Evolutionary conservation across 2,797 vertebrate species (phyloP).

Genomic region (Chromis chromis): DNA sequence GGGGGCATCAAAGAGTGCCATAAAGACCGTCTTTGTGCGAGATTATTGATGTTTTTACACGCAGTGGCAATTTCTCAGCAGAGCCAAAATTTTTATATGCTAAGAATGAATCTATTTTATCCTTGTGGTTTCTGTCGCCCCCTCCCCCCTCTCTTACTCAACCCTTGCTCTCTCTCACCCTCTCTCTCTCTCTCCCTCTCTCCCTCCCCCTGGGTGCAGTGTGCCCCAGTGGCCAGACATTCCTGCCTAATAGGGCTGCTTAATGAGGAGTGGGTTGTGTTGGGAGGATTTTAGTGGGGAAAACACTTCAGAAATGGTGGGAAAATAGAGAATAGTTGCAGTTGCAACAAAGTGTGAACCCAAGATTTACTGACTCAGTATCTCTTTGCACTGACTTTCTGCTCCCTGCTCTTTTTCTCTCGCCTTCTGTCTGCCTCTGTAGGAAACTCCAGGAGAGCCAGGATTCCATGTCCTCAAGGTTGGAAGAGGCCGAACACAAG

Average conservation of each 20-base stretch:
- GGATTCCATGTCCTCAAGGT: constrained; percentile 93
- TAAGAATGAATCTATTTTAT: constrained; percentile 83
- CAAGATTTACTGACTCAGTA: constrained; percentile 68
- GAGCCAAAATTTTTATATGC: constrained; percentile 81
- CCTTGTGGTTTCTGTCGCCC: constrained; percentile 75
- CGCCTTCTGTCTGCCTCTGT: constrained; percentile 47
- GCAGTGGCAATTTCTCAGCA: constrained; percentile 78
- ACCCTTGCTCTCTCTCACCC: constrained; percentile 14
- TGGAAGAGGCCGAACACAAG: constrained; percentile 96
- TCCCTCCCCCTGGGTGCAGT: constrained; percentile 64
- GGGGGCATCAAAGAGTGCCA: constrained; percentile 79
- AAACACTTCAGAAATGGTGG: constrained; percentile 82
- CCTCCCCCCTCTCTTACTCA: constrained; percentile 51
- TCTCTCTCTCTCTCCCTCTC: constrained; percentile 19
- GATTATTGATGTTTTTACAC: constrained; percentile 85
- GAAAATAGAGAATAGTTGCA: constrained; percentile 78
- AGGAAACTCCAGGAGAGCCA: constrained; percentile 97
- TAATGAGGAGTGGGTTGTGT: constrained; percentile 85
- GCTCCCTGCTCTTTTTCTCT: constrained; percentile 51
- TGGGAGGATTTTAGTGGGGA: constrained; percentile 80
- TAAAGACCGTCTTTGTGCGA: constrained; percentile 81
- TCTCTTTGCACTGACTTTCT: constrained; percentile 70
- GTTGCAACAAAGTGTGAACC: constrained; percentile 69
- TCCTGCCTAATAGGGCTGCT: constrained; percentile 85
- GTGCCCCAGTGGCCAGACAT: constrained; percentile 85